These are phyloP conservation scores for Siphamia tubifer DNA, from an alignment of 2,113 vertebrate species.

Conservation along the genomic window DNA sequence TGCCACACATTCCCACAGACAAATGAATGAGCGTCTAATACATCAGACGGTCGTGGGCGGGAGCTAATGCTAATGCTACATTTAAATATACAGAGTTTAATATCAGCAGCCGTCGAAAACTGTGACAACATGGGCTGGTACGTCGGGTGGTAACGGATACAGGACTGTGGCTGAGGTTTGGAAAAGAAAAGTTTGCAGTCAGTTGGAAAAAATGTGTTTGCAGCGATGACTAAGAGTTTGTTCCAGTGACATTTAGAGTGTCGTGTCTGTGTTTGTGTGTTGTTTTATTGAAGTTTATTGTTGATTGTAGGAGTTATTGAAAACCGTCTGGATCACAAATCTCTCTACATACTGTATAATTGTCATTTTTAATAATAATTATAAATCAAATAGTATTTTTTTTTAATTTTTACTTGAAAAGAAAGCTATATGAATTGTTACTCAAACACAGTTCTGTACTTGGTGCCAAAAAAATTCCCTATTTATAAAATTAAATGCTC, in stretches of 20 bases:
- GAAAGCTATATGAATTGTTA: no score
- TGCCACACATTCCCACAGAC: background rate
- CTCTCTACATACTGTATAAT: no score
- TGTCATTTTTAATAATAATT: no score
- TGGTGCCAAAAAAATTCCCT: no score
- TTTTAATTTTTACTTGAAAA: no score
- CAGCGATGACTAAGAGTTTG: conserved; percentile 24
- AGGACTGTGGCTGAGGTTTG: conserved; percentile 3
- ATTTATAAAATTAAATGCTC: no score
- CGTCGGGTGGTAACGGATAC: background rate
- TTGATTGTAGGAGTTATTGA: no score
- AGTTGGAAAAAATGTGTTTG: conserved; percentile 40
- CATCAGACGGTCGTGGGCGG: conserved; percentile 39
- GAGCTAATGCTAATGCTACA: background rate
- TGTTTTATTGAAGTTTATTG: no score
- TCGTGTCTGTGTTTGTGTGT: background rate
- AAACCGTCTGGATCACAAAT: no score
- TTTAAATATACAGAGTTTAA: conserved; percentile 10
- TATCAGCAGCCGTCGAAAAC: conserved; percentile 10
- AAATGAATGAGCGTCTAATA: no score
- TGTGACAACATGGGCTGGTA: conserved; percentile 29
- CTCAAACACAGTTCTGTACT: no score
- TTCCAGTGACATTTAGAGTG: conserved; percentile 29
- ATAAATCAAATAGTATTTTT: no score
- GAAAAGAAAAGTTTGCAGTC: conserved; percentile 16